Evolutionary conservation across 1,140 invertebrate genomes (phyloP).

Genomic region (Bombus sibiricus): DNA sequence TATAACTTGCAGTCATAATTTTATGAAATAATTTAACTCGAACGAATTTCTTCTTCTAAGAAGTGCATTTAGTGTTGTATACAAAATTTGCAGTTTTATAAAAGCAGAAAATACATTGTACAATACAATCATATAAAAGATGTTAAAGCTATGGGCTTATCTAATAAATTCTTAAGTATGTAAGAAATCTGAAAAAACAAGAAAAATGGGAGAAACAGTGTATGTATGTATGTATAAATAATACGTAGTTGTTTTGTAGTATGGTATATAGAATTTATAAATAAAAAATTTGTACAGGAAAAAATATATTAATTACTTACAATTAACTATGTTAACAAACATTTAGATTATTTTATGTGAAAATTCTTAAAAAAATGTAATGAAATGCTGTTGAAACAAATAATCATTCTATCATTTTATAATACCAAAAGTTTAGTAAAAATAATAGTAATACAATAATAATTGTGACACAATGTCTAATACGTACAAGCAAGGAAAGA

Average conservation of each 20-base stretch:
- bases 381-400: neutral
- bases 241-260: constrained; percentile 30
- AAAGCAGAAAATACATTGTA: constrained; percentile 14
- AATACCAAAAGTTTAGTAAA: constrained; percentile 1
- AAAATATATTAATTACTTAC: constrained; percentile 52
- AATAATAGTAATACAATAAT: constrained; percentile 3
- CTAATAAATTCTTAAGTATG: constrained; percentile 36
- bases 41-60: neutral
- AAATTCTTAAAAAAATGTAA: neutral
- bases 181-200: constrained; percentile 42
- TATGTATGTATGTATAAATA: constrained; percentile 41
- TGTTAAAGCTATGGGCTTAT: constrained; percentile 25
- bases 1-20: constrained; percentile 18
- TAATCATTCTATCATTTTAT: neutral
- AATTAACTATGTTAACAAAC: constrained; percentile 32
- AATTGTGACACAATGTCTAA: neutral
- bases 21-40: constrained; percentile 2
- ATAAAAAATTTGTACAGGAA: constrained; percentile 50
- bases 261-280: constrained; percentile 35
- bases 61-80: neutral
- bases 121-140: constrained; percentile 37
- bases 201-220: constrained; percentile 15
- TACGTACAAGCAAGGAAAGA: neutral
- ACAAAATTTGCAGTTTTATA: constrained; percentile 33
- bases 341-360: constrained; percentile 32